Evolutionary conservation across 2,113 vertebrate species (phyloP).

Genomic region (Edolisoma coerulescens): DNA sequence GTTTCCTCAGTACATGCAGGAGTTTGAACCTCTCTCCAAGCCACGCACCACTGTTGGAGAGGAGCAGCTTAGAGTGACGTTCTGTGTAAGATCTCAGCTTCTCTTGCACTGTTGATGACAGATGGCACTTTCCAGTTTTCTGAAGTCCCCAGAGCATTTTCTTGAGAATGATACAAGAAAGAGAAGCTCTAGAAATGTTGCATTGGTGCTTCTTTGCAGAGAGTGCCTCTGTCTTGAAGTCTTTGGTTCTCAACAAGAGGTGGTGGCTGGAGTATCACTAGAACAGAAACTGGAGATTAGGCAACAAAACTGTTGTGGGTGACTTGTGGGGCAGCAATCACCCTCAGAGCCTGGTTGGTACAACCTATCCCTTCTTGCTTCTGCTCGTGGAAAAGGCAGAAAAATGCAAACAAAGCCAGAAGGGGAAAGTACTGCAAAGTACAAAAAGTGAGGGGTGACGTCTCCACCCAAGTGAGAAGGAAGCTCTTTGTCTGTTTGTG

Average conservation of each 20-base stretch:
- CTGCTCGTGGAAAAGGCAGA: not conserved
- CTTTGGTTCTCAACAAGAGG: not conserved
- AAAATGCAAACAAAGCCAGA: not conserved
- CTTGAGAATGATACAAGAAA: not conserved
- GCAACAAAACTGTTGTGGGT: not conserved
- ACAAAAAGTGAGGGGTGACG: not conserved
- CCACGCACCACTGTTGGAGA: accelerated
- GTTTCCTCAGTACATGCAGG: not conserved
- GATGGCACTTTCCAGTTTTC: accelerated
- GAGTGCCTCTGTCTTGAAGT: not conserved
- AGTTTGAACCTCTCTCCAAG: not conserved
- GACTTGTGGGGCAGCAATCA: not conserved
- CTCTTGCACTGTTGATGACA: not conserved
- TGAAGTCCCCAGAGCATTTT: not conserved
- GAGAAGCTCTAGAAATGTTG: not conserved
- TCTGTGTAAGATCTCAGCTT: not conserved
- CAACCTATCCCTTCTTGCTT: not conserved
- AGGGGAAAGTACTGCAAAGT: not conserved
- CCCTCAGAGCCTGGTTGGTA: not conserved
- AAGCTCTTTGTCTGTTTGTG: not conserved
- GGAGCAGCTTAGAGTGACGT: not conserved
- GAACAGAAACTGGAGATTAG: not conserved
- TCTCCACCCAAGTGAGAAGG: not conserved
- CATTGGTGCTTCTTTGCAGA: not conserved
- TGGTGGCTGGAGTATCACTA: not conserved